Evolutionary conservation across 2,888 invertebrate species (phyloP), one percentile per base, ranked within the genome.

Genomic region (Cephonodes hylas): DNA sequence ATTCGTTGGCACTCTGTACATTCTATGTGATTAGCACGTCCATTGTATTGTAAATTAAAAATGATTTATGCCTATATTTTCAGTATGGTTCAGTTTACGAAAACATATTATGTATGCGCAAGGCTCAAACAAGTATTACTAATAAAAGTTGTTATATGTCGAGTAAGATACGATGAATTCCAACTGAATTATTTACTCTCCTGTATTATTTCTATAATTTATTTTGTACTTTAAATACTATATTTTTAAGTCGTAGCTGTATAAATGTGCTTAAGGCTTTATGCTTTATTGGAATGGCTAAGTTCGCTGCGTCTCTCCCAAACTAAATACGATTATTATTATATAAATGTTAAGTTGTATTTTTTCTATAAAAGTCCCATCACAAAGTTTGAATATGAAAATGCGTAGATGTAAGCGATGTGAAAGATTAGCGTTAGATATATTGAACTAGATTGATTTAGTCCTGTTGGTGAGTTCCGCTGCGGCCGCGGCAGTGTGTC

Each of bases 311-410:
- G 80, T 83, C 77, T 83, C 76, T 80, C 76, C 71, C 75, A 66
- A 53, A 53, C 53, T 27, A 45, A 13, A 45, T 53, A 38, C 38
- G n/a, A 38, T 27, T 18, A 44, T 22, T 44, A 44, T 18, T 44
- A 44, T 53, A 53, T 53, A 27, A 90, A 91, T 88, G 86, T 80
- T 74, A 76, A 83, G 85, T 83, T 83, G 81, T 77, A 77, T 77
- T 76, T 74, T 70, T 69, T 81, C 79, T 81, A 77, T 67, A 79
- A 81, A 81, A 80, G 72, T 85, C 87, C 86, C 91, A 91, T 91
- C 91, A 91, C 91, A 91, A 90, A 88, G 79, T 79, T 79, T 75
- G n/a, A 76, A 77, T 84, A 80, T 80, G 79, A 84, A 82, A 81
- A 83, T 76, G 83, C 74, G 76, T 88, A 87, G 83, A 27, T 62